Base-by-base conservation (phyloP, 1,140 invertebrate genomes). In the Doryteuthis pealeii region DNA sequence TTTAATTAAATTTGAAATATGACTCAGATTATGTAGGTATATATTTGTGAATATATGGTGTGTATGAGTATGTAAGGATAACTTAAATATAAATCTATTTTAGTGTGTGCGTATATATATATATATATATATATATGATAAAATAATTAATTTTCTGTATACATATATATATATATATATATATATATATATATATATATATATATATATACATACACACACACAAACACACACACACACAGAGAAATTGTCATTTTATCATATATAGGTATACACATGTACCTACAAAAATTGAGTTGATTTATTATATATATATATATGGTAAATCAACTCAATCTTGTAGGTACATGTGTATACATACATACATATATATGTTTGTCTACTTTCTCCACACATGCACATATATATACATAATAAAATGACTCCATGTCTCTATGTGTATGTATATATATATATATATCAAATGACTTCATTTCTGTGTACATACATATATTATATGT, bases 251-350 rank as follows among this genome's bases (percentile, higher is more conserved):
- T 8, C 54, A 10, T 58, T n/a, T 62, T 22, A 40, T 40, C 3
- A 58, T 58, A 58, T 58, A 58, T 58, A 58, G 3, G 15, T 58
- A 58, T 58, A 58, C 15, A 58, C 15, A 58, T 58, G 15, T 58
- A 58, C 15, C 3, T 58, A 58, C 15, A 58, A n/a, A n/a, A n/a
- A n/a, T n/a, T n/a, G n/a, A n/a, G n/a, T n/a, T n/a, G n/a, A n/a
- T n/a, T n/a, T n/a, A n/a, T n/a, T 58, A 58, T 58, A 58, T 58
- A 58, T 58, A 58, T 58, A 58, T 58, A 58, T 58, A 58, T 58
- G n/a, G 10, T 40, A 40, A 40, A 40, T 40, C 10, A 5, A 3
- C 35, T 40, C n/a, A n/a, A n/a, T n/a, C n/a, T n/a, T n/a, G n/a
- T n/a, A n/a, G n/a, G 45, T 49, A 18, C 18, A 18, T 49, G 45